Percentiles rank a stretch among this genome's conserved stretches.
Conservation (phyloP, 2,113 vertebrate genomes). For the Entomyzon cyanotis region DNA sequence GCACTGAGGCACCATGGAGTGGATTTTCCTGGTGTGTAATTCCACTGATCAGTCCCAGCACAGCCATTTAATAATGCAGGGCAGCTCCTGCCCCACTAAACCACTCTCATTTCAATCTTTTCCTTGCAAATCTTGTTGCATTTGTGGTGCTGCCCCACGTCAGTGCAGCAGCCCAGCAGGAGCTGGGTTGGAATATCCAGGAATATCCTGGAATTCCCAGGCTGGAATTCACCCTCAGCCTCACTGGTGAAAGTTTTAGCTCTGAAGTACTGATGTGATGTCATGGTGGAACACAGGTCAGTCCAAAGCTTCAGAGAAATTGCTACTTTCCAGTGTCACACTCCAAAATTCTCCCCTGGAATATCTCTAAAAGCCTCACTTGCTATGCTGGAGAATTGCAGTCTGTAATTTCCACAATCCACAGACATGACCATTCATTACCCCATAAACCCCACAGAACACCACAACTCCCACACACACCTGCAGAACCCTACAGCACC, state of each 20-base stretch:
- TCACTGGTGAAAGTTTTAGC: background rate
- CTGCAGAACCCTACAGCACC: background rate
- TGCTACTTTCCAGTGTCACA: background rate
- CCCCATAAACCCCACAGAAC: background rate
- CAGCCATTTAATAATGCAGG: background rate
- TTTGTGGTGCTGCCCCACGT: background rate
- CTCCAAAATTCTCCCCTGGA: background rate
- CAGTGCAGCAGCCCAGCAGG: background rate
- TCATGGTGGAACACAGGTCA: background rate
- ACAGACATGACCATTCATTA: background rate
- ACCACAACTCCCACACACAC: background rate
- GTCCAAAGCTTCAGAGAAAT: background rate
- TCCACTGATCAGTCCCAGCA: background rate
- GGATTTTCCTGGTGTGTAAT: background rate
- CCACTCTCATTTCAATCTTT: background rate
- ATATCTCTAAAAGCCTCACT: background rate
- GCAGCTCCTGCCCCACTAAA: background rate
- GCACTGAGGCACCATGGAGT: fast-evolving
- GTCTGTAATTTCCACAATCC: slow-evolving; percentile 33
- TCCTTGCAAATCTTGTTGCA: background rate
- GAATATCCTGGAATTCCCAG: background rate
- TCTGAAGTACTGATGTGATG: background rate
- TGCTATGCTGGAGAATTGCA: background rate
- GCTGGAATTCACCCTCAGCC: background rate
- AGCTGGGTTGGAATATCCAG: no score